phyloP scores from a whole-genome alignment of 2,888 invertebrate genomes.

The Danaus chrysippus region DNA sequence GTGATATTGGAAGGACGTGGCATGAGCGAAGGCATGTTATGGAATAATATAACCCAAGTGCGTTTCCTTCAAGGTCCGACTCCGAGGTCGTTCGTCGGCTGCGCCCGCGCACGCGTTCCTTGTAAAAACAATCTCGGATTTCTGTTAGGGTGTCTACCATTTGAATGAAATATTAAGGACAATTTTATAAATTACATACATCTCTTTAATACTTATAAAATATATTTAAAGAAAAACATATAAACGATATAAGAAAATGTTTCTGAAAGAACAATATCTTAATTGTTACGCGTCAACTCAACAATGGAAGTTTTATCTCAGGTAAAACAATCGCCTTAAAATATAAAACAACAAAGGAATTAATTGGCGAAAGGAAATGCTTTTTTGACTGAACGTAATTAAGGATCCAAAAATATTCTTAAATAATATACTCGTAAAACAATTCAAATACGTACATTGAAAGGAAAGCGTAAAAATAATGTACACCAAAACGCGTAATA shows the following conservation, averaged over 20 bases:
- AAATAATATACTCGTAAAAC: too few species aligned
- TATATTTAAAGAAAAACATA: conserved; percentile 1
- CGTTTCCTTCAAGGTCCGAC: conserved; percentile 58
- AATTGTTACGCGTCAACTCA: neutral
- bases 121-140: conserved; percentile 69
- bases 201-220: too few species aligned
- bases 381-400: neutral
- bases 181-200: neutral
- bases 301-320: neutral
- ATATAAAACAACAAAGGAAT: conserved; percentile 2
- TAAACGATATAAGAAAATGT: too few species aligned
- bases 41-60: conserved; percentile 33
- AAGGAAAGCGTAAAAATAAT: too few species aligned
- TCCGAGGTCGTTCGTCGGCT: conserved; percentile 59
- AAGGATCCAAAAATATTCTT: too few species aligned
- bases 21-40: conserved; percentile 22
- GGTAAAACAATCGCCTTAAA: neutral
- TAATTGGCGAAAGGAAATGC: neutral
- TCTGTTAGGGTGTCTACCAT: conserved; percentile 35
- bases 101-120: conserved; percentile 58
- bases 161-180: neutral
- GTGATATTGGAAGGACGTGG: too few species aligned
- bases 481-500: too few species aligned
- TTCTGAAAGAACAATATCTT: too few species aligned
- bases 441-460: too few species aligned